Percentiles rank a stretch among this genome's conserved stretches.
phyloP scores from a whole-genome alignment of 2,113 vertebrate species.

The Heteronetta atricapilla region DNA sequence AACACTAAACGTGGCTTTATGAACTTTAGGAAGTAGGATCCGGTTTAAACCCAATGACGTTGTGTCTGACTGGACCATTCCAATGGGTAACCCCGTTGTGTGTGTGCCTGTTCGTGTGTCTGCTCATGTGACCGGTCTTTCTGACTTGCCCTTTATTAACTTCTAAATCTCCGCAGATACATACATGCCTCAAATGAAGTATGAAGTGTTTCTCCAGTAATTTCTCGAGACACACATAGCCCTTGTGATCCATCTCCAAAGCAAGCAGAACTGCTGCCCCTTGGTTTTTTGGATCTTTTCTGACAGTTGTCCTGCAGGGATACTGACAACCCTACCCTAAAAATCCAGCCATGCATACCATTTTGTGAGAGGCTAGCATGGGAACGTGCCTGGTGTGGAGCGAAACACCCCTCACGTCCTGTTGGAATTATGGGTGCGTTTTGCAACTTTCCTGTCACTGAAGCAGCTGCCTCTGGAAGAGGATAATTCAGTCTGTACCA shows the following conservation, averaged over 20 bases:
- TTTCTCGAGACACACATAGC: neutral
- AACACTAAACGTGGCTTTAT: neutral
- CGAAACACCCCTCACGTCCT: neutral
- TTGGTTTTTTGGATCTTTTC: neutral
- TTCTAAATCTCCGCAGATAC: neutral
- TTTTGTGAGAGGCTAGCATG: neutral
- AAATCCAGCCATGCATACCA: rapidly evolving
- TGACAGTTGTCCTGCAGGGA: neutral
- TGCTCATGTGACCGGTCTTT: neutral
- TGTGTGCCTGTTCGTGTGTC: rapidly evolving
- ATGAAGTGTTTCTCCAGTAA: neutral
- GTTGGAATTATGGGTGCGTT: rapidly evolving
- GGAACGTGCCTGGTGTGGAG: no score
- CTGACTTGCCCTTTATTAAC: neutral
- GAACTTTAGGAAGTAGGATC: neutral
- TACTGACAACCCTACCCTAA: neutral
- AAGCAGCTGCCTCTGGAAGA: neutral
- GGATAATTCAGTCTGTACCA: neutral
- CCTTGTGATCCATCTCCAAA: neutral
- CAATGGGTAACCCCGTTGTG: neutral
- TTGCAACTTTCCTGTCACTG: neutral
- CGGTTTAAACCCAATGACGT: neutral
- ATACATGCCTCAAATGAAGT: neutral
- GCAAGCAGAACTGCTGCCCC: neutral
- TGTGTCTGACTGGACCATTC: neutral